phyloP scores from a whole-genome alignment of 2,113 vertebrate species.

The Beaufortia kweichowensis region DNA sequence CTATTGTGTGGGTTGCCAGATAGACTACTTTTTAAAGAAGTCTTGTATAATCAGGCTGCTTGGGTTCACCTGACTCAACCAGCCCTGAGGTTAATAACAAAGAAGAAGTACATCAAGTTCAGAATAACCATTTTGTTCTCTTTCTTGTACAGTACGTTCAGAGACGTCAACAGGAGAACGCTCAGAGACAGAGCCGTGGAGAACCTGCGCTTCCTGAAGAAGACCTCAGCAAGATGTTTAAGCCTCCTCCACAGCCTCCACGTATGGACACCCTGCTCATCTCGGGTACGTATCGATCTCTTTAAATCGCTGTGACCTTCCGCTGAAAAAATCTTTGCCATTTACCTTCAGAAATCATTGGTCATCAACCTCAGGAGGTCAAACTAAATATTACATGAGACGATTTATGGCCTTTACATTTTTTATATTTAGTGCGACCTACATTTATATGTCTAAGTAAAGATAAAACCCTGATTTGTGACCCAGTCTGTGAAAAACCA shows the following conservation, averaged over 20 bases:
- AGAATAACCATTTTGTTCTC: slow-evolving; percentile 6
- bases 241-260: slow-evolving; percentile 87
- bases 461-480: too few relatives aligned
- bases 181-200: slow-evolving; percentile 90
- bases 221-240: slow-evolving; percentile 93
- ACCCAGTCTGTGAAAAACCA: too few relatives aligned
- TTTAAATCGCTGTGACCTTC: background rate
- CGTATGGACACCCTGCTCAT: slow-evolving; percentile 97
- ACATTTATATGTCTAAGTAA: too few relatives aligned
- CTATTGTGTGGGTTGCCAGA: too few relatives aligned
- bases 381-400: too few relatives aligned
- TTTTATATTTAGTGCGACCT: too few relatives aligned
- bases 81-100: slow-evolving; percentile 13
- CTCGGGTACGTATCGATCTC: slow-evolving; percentile 75
- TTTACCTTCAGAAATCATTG: background rate
- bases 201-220: slow-evolving; percentile 91
- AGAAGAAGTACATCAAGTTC: slow-evolving; percentile 23
- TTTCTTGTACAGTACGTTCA: slow-evolving; percentile 74
- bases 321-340: background rate
- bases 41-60: background rate
- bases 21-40: too few relatives aligned
- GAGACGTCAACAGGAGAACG: slow-evolving; percentile 92
- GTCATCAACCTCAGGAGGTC: too few relatives aligned
- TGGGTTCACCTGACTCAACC: background rate
- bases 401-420: too few relatives aligned